Conservation (phyloP, 2,888 invertebrate genomes). For the Troides oblongomaculatus region DNA sequence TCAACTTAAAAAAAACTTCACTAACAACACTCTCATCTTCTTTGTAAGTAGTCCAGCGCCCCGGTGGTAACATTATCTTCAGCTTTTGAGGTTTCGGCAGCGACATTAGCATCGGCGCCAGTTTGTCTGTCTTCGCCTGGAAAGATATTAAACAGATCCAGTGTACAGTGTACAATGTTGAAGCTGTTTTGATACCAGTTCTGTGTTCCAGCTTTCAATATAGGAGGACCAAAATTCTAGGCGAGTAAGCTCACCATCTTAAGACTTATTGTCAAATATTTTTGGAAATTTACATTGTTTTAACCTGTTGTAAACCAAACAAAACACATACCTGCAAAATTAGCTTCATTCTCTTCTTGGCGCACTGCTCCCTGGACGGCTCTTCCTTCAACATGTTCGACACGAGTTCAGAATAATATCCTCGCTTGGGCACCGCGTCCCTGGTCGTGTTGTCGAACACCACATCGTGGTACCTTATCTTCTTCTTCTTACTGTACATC, state of each 20-base stretch:
- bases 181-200: too few species aligned
- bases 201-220: too few species aligned
- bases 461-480: conserved; percentile 62
- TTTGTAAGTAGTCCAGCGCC: conserved; percentile 82
- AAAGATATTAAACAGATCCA: not conserved
- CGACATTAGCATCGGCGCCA: conserved; percentile 75
- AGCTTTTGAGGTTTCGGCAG: conserved; percentile 68
- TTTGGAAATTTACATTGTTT: too few species aligned
- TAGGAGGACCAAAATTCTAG: too few species aligned
- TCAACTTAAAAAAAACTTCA: not conserved
- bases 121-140: conserved; percentile 78
- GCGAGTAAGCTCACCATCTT: too few species aligned
- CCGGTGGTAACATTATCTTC: conserved; percentile 79
- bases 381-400: conserved; percentile 72
- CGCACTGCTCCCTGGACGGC: conserved; percentile 54
- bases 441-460: conserved; percentile 60
- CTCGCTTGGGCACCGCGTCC: conserved; percentile 67
- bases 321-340: conserved; percentile 54
- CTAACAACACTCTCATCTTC: conserved; percentile 82
- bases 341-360: conserved; percentile 67
- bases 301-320: too few species aligned
- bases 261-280: too few species aligned
- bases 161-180: too few species aligned
- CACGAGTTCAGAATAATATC: conserved; percentile 82
- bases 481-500: conserved; percentile 67